These are phyloP conservation scores for Megaceryle maxima DNA, from an alignment of 2,113 vertebrate genomes.

Conservation along the genomic window DNA sequence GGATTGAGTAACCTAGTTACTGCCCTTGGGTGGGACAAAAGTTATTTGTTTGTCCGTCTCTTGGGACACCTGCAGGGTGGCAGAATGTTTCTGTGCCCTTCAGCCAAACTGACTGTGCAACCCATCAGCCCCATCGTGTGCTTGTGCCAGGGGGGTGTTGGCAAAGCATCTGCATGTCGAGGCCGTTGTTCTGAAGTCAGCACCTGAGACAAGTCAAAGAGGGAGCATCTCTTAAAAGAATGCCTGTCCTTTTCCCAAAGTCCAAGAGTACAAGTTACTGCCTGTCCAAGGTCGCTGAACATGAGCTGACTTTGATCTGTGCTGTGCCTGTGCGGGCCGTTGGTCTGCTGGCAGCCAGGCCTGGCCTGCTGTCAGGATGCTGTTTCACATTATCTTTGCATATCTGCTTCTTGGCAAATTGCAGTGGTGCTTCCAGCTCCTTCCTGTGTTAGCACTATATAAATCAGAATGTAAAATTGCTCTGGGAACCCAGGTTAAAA, in stretches of 20 bases:
- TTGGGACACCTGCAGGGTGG: neutral
- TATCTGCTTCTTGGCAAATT: neutral
- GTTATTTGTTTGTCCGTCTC: neutral
- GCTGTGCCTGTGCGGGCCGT: accelerated
- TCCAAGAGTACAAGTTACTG: neutral
- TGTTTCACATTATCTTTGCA: neutral
- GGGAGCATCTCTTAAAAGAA: neutral
- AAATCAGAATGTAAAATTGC: neutral
- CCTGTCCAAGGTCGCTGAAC: neutral
- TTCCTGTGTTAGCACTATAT: constrained; percentile 7
- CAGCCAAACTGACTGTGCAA: neutral
- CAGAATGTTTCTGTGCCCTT: neutral
- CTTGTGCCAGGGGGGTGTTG: neutral
- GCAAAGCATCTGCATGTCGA: neutral
- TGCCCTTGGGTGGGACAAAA: neutral
- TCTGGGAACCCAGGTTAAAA: neutral
- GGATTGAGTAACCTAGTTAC: neutral
- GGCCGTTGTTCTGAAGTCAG: neutral
- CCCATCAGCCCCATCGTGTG: neutral
- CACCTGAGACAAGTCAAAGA: neutral
- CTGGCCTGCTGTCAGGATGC: neutral
- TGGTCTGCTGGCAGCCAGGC: neutral
- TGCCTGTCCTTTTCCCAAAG: neutral
- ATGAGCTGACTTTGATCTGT: neutral
- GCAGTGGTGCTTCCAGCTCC: neutral